These are phyloP conservation scores for Macrophya alboannulata DNA, from an alignment of 2,888 invertebrate species.

Conservation along the genomic window DNA sequence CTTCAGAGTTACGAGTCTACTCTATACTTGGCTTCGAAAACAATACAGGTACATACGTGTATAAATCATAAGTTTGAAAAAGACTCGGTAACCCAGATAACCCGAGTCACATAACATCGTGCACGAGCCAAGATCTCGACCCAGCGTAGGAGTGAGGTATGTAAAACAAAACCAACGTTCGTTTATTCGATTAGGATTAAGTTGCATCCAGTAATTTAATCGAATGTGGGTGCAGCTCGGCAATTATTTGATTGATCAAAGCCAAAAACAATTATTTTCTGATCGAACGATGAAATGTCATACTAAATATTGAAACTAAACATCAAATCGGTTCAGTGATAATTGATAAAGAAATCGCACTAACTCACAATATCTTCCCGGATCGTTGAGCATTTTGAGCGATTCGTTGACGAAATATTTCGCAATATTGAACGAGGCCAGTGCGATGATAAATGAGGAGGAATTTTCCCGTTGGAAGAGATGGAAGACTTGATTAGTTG, in stretches of 20 bases:
- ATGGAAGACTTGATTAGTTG: conserved; percentile 1
- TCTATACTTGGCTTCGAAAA: conserved; percentile 4
- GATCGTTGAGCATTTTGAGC: neutral
- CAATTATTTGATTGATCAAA: neutral
- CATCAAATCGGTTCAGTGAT: neutral
- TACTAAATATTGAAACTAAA: neutral
- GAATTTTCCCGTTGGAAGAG: neutral
- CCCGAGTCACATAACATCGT: conserved; percentile 13
- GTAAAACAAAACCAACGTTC: conserved; percentile 25
- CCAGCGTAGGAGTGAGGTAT: conserved; percentile 31
- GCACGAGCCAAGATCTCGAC: conserved; percentile 33
- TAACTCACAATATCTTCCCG: neutral
- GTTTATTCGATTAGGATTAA: neutral
- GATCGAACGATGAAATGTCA: neutral
- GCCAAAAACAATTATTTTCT: neutral
- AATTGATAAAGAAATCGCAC: neutral
- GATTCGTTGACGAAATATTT: neutral
- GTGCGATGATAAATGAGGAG: neutral
- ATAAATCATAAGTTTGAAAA: conserved; percentile 10
- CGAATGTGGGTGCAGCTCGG: neutral
- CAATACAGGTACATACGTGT: neutral
- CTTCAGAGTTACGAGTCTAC: neutral
- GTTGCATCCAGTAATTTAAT: neutral
- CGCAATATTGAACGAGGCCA: neutral
- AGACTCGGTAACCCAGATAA: conserved; percentile 32